Conservation (phyloP, 2,888 invertebrate species). For the Tiliacea aurago region DNA sequence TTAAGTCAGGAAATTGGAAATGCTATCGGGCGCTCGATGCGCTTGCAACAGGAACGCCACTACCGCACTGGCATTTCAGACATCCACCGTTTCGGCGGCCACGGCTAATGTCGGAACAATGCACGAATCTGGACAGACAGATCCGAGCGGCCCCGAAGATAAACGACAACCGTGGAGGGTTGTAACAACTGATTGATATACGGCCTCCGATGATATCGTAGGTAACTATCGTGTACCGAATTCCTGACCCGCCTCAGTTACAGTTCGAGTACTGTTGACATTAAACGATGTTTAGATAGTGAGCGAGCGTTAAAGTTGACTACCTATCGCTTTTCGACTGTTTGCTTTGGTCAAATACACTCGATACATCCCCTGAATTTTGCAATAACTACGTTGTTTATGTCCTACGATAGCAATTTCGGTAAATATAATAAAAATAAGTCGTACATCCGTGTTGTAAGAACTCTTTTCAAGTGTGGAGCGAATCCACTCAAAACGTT, state of each 20-base stretch:
- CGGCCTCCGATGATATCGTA: slow-evolving; percentile 86
- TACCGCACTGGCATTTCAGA: slow-evolving; percentile 87
- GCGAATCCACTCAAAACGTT: slow-evolving; percentile 1
- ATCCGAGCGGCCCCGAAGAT: slow-evolving; percentile 87
- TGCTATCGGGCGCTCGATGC: slow-evolving; percentile 87
- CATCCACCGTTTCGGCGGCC: slow-evolving; percentile 86
- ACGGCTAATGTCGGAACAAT: slow-evolving; percentile 89
- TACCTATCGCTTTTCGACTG: slow-evolving; percentile 75
- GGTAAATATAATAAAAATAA: slow-evolving; percentile 63
- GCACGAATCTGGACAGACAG: slow-evolving; percentile 89
- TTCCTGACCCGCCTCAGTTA: slow-evolving; percentile 87
- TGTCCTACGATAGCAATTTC: slow-evolving; percentile 56
- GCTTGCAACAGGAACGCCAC: slow-evolving; percentile 82
- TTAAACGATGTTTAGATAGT: slow-evolving; percentile 86
- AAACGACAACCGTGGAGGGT: slow-evolving; percentile 88
- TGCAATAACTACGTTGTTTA: slow-evolving; percentile 63
- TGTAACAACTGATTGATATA: slow-evolving; percentile 90
- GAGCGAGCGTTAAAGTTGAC: slow-evolving; percentile 77
- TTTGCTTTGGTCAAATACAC: slow-evolving; percentile 76
- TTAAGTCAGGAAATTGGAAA: slow-evolving; percentile 90
- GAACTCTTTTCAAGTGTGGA: slow-evolving; percentile 29
- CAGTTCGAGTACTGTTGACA: slow-evolving; percentile 88
- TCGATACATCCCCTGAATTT: slow-evolving; percentile 62
- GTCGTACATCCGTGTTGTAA: slow-evolving; percentile 22
- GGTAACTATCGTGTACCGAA: slow-evolving; percentile 81